Evolutionary conservation across 2,113 vertebrate species (phyloP).

Genomic region (Australoheros scitulus): DNA sequence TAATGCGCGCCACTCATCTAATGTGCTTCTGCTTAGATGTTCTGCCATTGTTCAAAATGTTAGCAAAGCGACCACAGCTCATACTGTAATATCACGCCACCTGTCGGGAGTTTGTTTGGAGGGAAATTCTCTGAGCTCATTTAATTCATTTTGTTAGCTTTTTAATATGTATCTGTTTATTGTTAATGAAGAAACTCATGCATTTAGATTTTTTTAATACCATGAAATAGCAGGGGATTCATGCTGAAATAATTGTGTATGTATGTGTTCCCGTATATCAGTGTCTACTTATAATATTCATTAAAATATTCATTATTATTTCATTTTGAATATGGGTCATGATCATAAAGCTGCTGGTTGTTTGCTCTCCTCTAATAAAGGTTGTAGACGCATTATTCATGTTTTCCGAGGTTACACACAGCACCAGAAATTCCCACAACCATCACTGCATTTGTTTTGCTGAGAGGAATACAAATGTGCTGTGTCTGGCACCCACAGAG

Average conservation of each 20-base stretch:
- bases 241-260: not conserved
- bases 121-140: conserved; percentile 21
- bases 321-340: not conserved
- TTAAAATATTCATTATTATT: conserved; percentile 3
- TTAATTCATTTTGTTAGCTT: conserved; percentile 13
- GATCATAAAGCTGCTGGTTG: not conserved
- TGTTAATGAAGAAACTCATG: not conserved
- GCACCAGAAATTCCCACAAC: conserved; percentile 4
- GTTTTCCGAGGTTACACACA: not conserved
- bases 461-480: conserved; percentile 8
- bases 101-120: conserved; percentile 14
- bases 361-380: not conserved
- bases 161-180: not conserved
- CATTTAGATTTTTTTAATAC: conserved; percentile 4
- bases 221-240: not conserved
- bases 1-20: conserved; percentile 18
- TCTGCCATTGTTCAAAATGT: conserved; percentile 26
- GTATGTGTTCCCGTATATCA: not conserved
- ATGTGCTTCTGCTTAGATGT: conserved; percentile 25
- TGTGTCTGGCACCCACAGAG: not conserved
- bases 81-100: conserved; percentile 9
- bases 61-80: conserved; percentile 12
- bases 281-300: not conserved
- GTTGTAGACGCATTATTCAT: not conserved
- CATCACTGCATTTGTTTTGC: conserved; percentile 1